Evolutionary conservation across 2,888 invertebrate genomes (phyloP).

Genomic region (Synergus umbraculus): DNA sequence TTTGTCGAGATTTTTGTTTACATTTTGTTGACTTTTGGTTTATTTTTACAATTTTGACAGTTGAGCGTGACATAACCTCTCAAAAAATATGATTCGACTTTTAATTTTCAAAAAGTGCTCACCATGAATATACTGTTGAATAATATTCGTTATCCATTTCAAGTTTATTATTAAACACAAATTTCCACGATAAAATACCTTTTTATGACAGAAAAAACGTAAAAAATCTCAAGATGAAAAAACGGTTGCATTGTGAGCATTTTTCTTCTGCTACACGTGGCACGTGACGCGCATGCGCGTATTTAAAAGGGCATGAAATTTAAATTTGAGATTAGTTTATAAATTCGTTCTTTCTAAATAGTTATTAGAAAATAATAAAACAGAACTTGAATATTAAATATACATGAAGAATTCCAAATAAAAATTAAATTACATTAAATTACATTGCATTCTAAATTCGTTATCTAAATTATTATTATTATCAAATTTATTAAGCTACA

Average conservation of each 20-base stretch:
- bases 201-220: not conserved
- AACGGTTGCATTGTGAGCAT: not conserved
- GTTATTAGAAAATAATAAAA: too few species aligned
- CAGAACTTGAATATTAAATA: too few species aligned
- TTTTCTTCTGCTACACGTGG: not conserved
- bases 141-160: constrained; percentile 70
- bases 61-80: not conserved
- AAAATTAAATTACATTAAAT: too few species aligned
- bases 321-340: not conserved
- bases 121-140: constrained; percentile 72
- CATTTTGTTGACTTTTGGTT: not conserved
- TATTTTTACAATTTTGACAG: not conserved
- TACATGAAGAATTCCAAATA: too few species aligned
- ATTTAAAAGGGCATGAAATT: not conserved
- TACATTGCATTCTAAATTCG: too few species aligned
- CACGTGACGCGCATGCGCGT: not conserved
- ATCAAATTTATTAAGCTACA: not conserved
- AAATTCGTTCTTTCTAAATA: not conserved
- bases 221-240: not conserved
- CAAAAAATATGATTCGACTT: not conserved
- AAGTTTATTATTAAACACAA: not conserved
- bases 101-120: constrained; percentile 45
- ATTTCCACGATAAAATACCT: not conserved
- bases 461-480: too few species aligned
- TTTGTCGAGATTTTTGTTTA: constrained; percentile 3